Base-by-base conservation (phyloP, 2,113 vertebrate genomes). In the Mionectes macconnelli region DNA sequence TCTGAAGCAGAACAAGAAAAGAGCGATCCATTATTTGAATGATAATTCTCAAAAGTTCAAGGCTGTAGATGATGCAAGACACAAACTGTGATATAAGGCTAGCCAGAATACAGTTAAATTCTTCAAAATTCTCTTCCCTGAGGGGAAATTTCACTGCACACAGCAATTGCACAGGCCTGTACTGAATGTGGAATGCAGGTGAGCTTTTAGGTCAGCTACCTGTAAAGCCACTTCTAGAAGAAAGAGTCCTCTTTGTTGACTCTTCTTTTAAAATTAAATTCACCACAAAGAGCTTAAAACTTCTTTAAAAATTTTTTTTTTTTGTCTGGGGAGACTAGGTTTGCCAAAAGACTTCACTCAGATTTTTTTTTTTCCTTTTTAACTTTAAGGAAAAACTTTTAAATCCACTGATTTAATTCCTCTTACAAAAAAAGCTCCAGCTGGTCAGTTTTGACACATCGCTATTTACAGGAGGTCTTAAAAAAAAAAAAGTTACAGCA, bases 81-180 rank as follows among this genome's bases (percentile, higher is more conserved):
- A 63, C 27, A 89, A 85, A 56, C 45, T 50, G 72, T 42, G 52
- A 63, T 49, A 76, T 2, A 70, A 78, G 33, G 45, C 68, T 14
- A 56, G 84, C 17, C 79, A 94, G 62, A 93, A 30, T 35, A 80
- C 53, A 92, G 77, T 68, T 69, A 86, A 92, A 72, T 45, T 75
- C 64, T 49, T 92, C 73, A 70, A 84, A 83, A 86, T 37, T 89
- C 42, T 62, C 25, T 45, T 81, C 81, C 92, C 91, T 5, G 63
- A 66, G 84, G 87, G 87, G 82, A 93, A 64, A 75, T 93, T 78
- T 96, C 76, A 84, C 25, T 87, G 93, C 76, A 64, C 66, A 57
- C 25, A 78, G 73, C 40, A 57, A 94, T 30, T 93, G 87, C 74
- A 75, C 87, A 84, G 84, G 81, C 81, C 81, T 94, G 91, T 23